These are phyloP conservation scores for Merluccius polli DNA, from an alignment of 2,797 vertebrate species.

Conservation along the genomic window DNA sequence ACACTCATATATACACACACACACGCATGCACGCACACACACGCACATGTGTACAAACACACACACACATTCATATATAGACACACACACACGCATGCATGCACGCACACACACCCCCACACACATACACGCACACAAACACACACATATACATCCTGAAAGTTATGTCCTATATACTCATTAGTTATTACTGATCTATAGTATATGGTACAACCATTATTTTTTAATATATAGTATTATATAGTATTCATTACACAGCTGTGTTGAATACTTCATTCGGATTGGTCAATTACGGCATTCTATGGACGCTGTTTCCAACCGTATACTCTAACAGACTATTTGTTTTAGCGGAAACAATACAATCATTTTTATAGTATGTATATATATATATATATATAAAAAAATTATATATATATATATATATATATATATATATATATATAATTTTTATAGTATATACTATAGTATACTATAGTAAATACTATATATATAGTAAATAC, in stretches of 20 bases:
- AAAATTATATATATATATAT: too few species aligned
- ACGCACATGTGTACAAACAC: neutral
- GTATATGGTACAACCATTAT: neutral
- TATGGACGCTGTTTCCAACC: too few species aligned
- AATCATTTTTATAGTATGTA: too few species aligned
- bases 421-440: too few species aligned
- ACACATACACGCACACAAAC: neutral
- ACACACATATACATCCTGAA: neutral
- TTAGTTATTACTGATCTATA: neutral
- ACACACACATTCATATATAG: neutral
- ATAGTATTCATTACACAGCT: too few species aligned
- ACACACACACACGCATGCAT: neutral
- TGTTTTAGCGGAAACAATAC: too few species aligned
- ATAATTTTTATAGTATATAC: too few species aligned
- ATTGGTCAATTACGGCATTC: too few species aligned
- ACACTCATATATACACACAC: constrained; percentile 2
- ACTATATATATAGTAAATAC: neutral
- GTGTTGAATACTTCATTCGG: too few species aligned
- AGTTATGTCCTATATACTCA: neutral
- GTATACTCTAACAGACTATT: too few species aligned
- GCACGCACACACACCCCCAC: neutral
- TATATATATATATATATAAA: too few species aligned
- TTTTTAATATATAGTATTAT: neutral
- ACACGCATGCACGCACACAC: neutral
- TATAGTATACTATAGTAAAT: neutral